A percentile compares a stretch with the other conserved stretches of the same genome.
Conservation (phyloP, 2,113 vertebrate species). For the Picathartes gymnocephalus region DNA sequence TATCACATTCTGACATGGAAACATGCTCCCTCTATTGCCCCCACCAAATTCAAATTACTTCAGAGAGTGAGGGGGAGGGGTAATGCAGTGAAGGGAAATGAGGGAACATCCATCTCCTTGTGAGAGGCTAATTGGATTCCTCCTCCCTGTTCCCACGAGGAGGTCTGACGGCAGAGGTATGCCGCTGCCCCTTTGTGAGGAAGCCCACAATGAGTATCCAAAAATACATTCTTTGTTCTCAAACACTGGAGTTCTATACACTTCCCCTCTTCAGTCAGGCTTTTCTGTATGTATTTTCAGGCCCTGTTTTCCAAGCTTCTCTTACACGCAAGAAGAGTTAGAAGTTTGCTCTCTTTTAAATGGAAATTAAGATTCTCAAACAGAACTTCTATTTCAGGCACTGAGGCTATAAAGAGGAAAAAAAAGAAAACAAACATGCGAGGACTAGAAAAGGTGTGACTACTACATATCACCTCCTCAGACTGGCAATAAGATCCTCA, state of each 20-base stretch:
- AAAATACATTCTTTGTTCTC: not conserved
- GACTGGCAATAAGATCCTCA: not conserved
- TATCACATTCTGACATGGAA: not conserved
- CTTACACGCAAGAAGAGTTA: not conserved
- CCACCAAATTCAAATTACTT: not conserved
- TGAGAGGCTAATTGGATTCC: not conserved
- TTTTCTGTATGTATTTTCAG: not conserved
- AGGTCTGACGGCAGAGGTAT: not conserved
- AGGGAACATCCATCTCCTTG: not conserved
- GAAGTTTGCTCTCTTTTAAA: not conserved
- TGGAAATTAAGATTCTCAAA: not conserved
- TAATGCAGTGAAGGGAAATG: not conserved
- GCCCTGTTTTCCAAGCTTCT: not conserved
- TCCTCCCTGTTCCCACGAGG: not conserved
- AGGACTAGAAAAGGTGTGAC: not conserved
- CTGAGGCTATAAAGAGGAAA: not conserved
- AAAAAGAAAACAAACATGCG: not conserved
- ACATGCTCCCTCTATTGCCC: not conserved
- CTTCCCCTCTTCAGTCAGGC: not conserved
- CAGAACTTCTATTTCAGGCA: not conserved
- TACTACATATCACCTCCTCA: not conserved
- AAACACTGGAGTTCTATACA: not conserved
- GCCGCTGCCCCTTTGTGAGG: not conserved
- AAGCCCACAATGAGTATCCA: not conserved
- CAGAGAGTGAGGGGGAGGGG: not conserved